Percentiles rank a stretch among this genome's conserved stretches.
phyloP scores from a whole-genome alignment of 2,113 vertebrate species.

The Salvelinus namaycush region DNA sequence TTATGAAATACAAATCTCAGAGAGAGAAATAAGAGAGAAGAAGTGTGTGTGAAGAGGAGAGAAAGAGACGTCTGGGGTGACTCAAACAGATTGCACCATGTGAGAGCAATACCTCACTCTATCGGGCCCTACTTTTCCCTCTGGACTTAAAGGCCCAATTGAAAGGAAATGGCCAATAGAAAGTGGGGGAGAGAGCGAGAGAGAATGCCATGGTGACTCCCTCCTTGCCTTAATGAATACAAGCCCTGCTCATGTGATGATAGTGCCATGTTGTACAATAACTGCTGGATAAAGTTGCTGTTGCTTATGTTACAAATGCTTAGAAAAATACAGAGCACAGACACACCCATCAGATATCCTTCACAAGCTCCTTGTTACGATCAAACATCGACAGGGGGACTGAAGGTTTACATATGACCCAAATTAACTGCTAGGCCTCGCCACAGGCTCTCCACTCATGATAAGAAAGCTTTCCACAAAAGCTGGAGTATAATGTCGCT shows the following conservation, averaged over 20 bases:
- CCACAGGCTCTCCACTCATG: conserved; percentile 44
- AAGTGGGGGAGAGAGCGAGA: background rate
- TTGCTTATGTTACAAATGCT: conserved; percentile 39
- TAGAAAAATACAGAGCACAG: conserved; percentile 44
- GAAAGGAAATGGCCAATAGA: background rate
- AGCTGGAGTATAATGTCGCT: conserved; percentile 59
- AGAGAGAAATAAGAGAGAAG: background rate
- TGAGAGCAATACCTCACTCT: background rate
- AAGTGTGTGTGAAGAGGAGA: background rate
- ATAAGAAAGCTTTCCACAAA: conserved; percentile 63
- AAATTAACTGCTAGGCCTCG: conserved; percentile 50
- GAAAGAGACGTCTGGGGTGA: background rate
- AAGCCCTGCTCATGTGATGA: background rate
- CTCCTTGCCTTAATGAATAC: background rate
- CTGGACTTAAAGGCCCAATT: background rate
- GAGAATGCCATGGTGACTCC: background rate
- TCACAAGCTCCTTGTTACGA: conserved; percentile 55
- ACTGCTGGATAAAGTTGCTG: conserved; percentile 26
- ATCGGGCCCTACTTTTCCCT: background rate
- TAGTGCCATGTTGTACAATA: conserved; percentile 15
- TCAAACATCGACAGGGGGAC: conserved; percentile 26
- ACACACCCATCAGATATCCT: conserved; percentile 25
- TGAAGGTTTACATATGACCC: conserved; percentile 49
- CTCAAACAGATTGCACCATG: background rate
- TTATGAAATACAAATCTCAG: background rate